Base-by-base conservation (phyloP, 2,113 vertebrate species). In the Syrrhaptes paradoxus region DNA sequence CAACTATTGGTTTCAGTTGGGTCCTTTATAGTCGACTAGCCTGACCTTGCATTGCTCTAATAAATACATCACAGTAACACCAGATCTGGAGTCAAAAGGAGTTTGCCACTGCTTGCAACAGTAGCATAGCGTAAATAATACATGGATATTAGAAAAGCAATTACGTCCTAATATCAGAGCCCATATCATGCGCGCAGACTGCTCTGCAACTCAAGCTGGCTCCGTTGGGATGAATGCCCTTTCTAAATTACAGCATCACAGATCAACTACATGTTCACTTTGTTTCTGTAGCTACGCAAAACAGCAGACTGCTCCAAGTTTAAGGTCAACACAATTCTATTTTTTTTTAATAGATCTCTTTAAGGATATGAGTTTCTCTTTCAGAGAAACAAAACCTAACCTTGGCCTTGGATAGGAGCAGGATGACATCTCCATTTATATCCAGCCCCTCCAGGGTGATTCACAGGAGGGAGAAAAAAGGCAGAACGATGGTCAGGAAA, bases 141-240 rank as follows among this genome's bases (percentile, higher is more conserved):
- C 71, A 94, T 91, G 82, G 62, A 90, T 93, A 95, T 88, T 34
- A 94, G 87, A 77, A 96, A 94, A 94, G 87, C 81, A 97, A 96
- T 95, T 93, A 89, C 15, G 0, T 62, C 59, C 85, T 82, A 86
- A 77, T 89, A 91, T 90, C 65, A 52, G 82, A 73, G 38, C 71
- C 70, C 78, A 36, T 57, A 41, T 48, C 63, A 84, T 0, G 28
- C 65, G 87, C 49, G 28, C 85, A 8, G 14, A 8, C 55, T 2
- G 6, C 43, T 28, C 77, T 89, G 85, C 91, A 96, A 95, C 85
- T 70, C 82, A 90, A 95, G 78, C 67, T 82, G 82, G 59, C 38
- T 73, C 46, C 31, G 1, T 28, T n/a, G 43, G 75, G 46, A 58
- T n/a, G 41, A 58, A 41, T 57, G 54, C 6, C 45, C 84, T 81